These are phyloP conservation scores for Neosilurus mollespiculum DNA, from an alignment of 2,797 vertebrate genomes.

Conservation along the genomic window DNA sequence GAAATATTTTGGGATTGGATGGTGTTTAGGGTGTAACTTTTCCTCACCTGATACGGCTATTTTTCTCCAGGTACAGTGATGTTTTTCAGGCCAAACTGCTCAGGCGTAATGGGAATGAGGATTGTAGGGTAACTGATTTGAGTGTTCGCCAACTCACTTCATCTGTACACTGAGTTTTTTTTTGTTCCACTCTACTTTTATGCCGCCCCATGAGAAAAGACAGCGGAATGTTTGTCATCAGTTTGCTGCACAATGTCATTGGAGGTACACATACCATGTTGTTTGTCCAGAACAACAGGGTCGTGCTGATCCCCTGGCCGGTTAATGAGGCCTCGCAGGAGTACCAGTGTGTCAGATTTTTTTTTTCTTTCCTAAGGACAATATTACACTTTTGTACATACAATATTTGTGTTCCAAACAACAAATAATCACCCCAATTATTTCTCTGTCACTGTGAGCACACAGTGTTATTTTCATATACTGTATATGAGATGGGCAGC, in stretches of 20 bases:
- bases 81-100: background rate
- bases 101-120: background rate
- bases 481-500: no score
- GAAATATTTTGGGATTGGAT: background rate
- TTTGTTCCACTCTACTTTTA: background rate
- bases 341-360: background rate
- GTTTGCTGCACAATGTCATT: conserved; percentile 51
- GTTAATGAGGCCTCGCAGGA: conserved; percentile 51
- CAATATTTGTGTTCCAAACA: background rate
- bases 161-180: conserved; percentile 20
- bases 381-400: background rate
- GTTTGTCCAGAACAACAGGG: conserved; percentile 50
- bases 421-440: background rate
- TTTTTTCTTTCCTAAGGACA: background rate
- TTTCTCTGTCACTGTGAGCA: background rate
- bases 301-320: conserved; percentile 38
- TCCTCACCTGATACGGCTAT: background rate
- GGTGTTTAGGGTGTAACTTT: background rate
- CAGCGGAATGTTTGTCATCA: conserved; percentile 49
- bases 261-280: conserved; percentile 19
- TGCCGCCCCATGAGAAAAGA: conserved; percentile 9
- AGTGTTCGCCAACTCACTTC: conserved; percentile 26
- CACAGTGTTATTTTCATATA: background rate
- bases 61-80: background rate
- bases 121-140: conserved; percentile 23